Evolutionary conservation across 2,113 vertebrate genomes (phyloP).

Genomic region (Sinosuthora webbiana): DNA sequence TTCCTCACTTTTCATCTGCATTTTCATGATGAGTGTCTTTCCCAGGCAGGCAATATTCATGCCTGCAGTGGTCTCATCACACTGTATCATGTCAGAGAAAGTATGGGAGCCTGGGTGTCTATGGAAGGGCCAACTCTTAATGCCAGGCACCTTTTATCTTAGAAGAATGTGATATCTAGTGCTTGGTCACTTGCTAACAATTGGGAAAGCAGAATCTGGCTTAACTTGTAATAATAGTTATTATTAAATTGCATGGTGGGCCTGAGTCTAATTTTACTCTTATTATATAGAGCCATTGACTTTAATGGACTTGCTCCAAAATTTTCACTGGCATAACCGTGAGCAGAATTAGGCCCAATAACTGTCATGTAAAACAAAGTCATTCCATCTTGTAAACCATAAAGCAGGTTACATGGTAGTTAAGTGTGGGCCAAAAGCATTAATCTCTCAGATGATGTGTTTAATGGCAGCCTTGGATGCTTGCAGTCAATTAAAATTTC

Average conservation of each 20-base stretch:
- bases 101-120: neutral
- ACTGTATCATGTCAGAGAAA: neutral
- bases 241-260: neutral
- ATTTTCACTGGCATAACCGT: neutral
- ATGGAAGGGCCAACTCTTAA: neutral
- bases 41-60: too few species aligned
- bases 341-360: constrained; percentile 15
- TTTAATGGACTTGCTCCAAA: constrained; percentile 17
- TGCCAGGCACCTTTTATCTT: neutral
- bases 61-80: neutral
- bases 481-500: constrained; percentile 42
- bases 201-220: neutral
- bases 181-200: neutral
- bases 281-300: neutral
- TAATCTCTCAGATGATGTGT: constrained; percentile 25
- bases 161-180: neutral
- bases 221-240: neutral
- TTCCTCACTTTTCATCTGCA: neutral
- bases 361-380: constrained; percentile 42
- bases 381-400: constrained; percentile 24
- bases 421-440: neutral
- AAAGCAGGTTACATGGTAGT: neutral
- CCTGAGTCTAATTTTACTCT: constrained; percentile 5
- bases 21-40: neutral
- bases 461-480: neutral